Base-by-base conservation (phyloP, 2,888 invertebrate genomes). In the Acanthosepion esculentum region DNA sequence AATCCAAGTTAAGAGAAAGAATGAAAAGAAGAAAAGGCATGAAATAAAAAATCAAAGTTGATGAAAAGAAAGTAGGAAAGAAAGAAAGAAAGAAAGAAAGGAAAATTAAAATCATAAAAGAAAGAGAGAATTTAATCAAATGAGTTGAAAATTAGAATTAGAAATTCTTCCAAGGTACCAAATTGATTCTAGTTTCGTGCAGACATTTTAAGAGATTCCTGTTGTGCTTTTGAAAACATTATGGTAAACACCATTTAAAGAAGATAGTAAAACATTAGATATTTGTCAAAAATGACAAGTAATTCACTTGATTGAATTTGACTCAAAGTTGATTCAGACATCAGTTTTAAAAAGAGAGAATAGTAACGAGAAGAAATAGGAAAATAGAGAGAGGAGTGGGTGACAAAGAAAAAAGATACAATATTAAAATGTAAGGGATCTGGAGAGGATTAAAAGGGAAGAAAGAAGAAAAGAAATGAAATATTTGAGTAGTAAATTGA, bases 171-270 rank as follows among this genome's bases (percentile, higher is more conserved):
- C n/a, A 10, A 78, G n/a, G n/a, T 78, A 78, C 29, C n/a, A n/a
- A 78, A 78, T 78, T 78, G 78, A 78, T n/a, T n/a, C n/a, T 78
- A 78, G 78, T n/a, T 78, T 29, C n/a, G 78, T 78, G 78, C 78
- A 78, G n/a, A 78, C 78, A 78, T 78, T 78, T 78, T 78, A 78
- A 78, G 78, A 29, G 78, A 78, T 78, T 78, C 78, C 78, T 78
- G 59, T 59, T 59, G 59, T 59, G 59, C 23, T 59, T n/a, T 29
- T 78, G 78, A 78, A 78, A 29, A 78, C 29, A 78, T 78, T 78
- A 78, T 78, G n/a, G n/a, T 78, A 78, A n/a, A 78, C n/a, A n/a
- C 78, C n/a, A 78, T 78, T 78, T 78, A n/a, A 78, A n/a, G n/a
- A 78, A 78, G 33, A 33, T 18, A n/a, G 15, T 78, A n/a, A 78